phyloP scores from a whole-genome alignment of 2,797 vertebrate species.

The Pantherophis vulpinus region DNA sequence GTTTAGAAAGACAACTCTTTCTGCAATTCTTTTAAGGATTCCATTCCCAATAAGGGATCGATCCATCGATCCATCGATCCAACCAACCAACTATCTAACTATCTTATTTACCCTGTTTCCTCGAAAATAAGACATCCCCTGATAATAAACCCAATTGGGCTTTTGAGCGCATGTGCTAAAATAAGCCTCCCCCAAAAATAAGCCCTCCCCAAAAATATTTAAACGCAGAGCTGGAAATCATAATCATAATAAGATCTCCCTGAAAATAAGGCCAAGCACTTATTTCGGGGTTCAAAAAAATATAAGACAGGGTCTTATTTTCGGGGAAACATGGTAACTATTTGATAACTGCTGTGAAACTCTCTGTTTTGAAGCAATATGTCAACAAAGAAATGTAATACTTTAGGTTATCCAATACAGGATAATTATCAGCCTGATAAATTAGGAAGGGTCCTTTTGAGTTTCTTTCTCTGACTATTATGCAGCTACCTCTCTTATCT shows the following conservation, averaged over 20 bases:
- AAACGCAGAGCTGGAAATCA: too few relatives aligned
- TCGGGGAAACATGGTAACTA: neutral
- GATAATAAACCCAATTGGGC: too few relatives aligned
- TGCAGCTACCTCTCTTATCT: neutral
- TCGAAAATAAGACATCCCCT: too few relatives aligned
- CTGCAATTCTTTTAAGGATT: neutral
- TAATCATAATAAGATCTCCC: too few relatives aligned
- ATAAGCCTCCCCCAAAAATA: too few relatives aligned
- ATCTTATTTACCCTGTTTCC: neutral
- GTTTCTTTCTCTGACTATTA: neutral
- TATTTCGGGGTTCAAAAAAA: too few relatives aligned
- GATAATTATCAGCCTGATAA: neutral
- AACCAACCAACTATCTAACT: too few relatives aligned
- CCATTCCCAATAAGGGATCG: neutral
- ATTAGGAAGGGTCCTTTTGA: neutral
- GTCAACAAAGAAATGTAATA: slow-evolving; percentile 7
- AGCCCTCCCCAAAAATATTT: too few relatives aligned
- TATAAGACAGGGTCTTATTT: too few relatives aligned
- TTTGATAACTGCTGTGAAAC: neutral
- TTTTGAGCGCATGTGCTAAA: too few relatives aligned
- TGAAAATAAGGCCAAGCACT: too few relatives aligned
- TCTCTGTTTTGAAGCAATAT: neutral
- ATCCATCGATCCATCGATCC: neutral
- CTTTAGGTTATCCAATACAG: neutral
- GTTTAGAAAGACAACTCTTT: neutral